Evolutionary conservation across 1,140 invertebrate genomes (phyloP).

Genomic region (Drosophila mayri): DNA sequence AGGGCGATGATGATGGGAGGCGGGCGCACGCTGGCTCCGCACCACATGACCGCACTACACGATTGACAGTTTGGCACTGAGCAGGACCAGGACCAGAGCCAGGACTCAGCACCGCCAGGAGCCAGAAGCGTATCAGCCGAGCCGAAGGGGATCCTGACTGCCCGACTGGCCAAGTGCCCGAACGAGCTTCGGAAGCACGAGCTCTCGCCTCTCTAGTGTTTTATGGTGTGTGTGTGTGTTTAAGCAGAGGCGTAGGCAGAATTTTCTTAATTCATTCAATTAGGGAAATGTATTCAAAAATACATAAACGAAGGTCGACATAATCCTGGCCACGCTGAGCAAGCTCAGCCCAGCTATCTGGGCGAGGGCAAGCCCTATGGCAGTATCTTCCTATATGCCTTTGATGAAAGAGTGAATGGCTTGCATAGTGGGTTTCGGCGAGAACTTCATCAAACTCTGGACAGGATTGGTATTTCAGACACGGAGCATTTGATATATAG

Average conservation of each 20-base stretch:
- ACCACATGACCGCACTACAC: slow-evolving; percentile 80
- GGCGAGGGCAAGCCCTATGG: too few species aligned
- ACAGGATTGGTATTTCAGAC: too few species aligned
- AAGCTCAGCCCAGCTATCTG: too few species aligned
- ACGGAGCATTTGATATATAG: too few species aligned
- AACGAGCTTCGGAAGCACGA: slow-evolving; percentile 1
- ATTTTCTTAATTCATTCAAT: neutral
- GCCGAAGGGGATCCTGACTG: slow-evolving; percentile 11
- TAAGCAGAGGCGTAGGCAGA: neutral
- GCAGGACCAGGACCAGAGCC: slow-evolving; percentile 33
- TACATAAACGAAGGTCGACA: too few species aligned
- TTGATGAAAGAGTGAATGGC: too few species aligned
- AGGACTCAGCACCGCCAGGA: slow-evolving; percentile 10
- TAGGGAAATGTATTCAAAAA: too few species aligned
- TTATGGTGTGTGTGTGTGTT: neutral
- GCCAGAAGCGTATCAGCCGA: slow-evolving; percentile 37
- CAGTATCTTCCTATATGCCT: too few species aligned
- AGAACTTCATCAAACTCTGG: too few species aligned
- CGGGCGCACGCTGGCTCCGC: slow-evolving; percentile 67
- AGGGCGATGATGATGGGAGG: slow-evolving; percentile 59
- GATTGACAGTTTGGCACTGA: slow-evolving; percentile 82
- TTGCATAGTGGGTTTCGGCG: too few species aligned
- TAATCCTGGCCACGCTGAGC: too few species aligned
- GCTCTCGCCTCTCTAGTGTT: slow-evolving; percentile 6
- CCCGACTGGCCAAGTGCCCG: neutral